Base-by-base conservation (phyloP, 2,888 invertebrate genomes). In the Blastobasis lacticolella region DNA sequence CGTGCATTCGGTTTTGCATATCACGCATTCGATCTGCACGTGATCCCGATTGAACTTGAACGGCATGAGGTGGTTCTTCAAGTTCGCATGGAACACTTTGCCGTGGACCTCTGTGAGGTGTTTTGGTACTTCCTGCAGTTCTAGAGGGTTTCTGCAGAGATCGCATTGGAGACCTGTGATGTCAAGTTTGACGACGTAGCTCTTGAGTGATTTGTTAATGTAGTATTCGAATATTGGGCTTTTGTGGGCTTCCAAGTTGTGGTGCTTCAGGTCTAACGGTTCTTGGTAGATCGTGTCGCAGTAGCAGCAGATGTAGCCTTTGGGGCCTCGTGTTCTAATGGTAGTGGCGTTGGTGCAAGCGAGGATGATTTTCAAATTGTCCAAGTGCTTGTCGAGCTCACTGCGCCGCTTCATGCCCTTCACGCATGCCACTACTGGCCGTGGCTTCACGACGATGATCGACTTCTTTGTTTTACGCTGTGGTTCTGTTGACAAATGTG, bases 1-100 rank as follows among this genome's bases (percentile, higher is more conserved):
- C 57, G 54, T 54, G 53, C 79, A 78, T 23, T 59, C 69, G 9
- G 64, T 63, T 0, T 57, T 50, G 48, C 82, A 83, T 2, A 74
- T 57, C 9, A 62, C 72, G 45, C 82, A 81, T 42, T 42, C 10
- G 75, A 55, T 1, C 53, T 55, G 4, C 73, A 67, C 2, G 54
- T 56, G 9, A 1, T 65, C 62, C 3, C 23, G 23, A 3, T 23
- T 23, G 44, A 82, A 80, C 51, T 71, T 78, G 42, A 80, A 81
- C 0, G 80, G 79, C 0, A 81, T 47, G n/a, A 81, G 68, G 9
- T 73, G 71, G 52, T 73, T 73, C n/a, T 72, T 68, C 0, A 81
- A 63, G 45, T 76, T 72, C 0, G 56, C 66, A 49, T 74, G 64
- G 6, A 80, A 61, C 0, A 53, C 52, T 56, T 69, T 71, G 0